Conservation (phyloP, 2,888 invertebrate species). For the Euzophera pinguis region DNA sequence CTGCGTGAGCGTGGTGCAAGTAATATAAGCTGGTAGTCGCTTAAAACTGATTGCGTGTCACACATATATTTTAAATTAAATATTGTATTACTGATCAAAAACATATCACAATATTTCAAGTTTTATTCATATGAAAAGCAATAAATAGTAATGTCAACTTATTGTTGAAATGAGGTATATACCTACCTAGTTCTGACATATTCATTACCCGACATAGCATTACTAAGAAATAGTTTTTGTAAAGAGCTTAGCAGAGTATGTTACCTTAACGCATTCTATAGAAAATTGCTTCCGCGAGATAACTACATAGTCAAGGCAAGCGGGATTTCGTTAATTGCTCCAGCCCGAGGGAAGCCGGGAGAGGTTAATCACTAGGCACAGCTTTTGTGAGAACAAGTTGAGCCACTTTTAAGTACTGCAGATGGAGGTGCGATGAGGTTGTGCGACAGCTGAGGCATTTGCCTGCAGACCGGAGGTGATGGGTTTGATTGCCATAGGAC, state of each 20-base stretch:
- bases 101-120: no score
- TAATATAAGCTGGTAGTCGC: no score
- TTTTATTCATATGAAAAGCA: no score
- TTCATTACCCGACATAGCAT: neutral
- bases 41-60: no score
- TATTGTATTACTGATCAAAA: no score
- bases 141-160: no score
- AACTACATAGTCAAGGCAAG: slow-evolving; percentile 35
- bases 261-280: slow-evolving; percentile 9
- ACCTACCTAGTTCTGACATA: neutral
- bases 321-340: slow-evolving; percentile 43
- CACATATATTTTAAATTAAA: no score
- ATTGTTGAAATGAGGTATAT: no score
- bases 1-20: no score
- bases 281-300: slow-evolving; percentile 27
- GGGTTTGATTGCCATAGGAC: no score
- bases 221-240: neutral
- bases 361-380: slow-evolving; percentile 37
- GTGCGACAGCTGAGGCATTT: slow-evolving; percentile 23
- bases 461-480: no score
- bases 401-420: slow-evolving; percentile 27
- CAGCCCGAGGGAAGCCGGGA: slow-evolving; percentile 34
- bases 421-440: slow-evolving; percentile 20
- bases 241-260: slow-evolving; percentile 4
- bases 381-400: slow-evolving; percentile 33